Evolutionary conservation across 53 echinoderm and acorn worm species (phyloP).

Genomic region (Actinopyga echinites): DNA sequence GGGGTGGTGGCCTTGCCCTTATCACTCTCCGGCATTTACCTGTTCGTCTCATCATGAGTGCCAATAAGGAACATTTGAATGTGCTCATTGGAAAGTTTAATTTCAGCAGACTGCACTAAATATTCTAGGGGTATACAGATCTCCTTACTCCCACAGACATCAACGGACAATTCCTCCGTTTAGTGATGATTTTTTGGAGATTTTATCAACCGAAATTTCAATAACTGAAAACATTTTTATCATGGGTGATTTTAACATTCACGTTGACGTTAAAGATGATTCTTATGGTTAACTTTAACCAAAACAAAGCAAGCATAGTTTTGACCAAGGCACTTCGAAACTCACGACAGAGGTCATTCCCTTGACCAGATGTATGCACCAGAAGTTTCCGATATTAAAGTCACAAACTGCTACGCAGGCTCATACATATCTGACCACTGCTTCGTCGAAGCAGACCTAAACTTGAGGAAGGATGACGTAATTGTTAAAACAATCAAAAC

Average conservation of each 20-base stretch:
- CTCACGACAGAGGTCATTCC: background rate
- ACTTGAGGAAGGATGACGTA: background rate
- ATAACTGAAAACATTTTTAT: background rate
- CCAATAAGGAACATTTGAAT: constrained; percentile 1
- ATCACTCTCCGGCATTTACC: background rate
- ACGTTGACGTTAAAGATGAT: background rate
- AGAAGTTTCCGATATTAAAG: background rate
- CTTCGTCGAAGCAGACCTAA: background rate
- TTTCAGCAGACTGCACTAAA: background rate
- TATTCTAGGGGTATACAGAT: background rate
- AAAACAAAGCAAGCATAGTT: background rate
- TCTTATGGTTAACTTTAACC: background rate
- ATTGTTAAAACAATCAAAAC: no score
- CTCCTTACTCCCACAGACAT: background rate
- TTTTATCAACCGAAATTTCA: background rate
- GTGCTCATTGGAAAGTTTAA: background rate
- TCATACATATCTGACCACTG: no score
- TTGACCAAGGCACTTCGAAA: background rate
- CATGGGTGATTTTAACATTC: background rate
- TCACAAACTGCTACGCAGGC: no score
- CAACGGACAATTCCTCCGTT: background rate
- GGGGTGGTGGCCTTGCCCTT: background rate
- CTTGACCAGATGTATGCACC: background rate
- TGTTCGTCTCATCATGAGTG: background rate
- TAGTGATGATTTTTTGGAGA: background rate